Evolutionary conservation across 2,113 vertebrate genomes (phyloP).

Genomic region (Malurus cyaneus): DNA sequence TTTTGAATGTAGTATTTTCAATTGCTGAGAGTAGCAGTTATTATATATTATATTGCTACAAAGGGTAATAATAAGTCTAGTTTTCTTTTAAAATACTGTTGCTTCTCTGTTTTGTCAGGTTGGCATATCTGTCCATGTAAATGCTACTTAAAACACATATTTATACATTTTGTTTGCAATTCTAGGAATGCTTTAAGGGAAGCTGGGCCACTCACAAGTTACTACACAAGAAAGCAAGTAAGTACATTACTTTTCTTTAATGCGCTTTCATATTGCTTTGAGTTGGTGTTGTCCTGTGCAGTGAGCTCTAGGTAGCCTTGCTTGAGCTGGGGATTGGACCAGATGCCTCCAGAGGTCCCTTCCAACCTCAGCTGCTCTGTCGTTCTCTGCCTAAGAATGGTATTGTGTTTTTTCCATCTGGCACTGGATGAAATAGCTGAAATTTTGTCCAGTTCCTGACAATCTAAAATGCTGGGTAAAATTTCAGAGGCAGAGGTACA

Average conservation of each 20-base stretch:
- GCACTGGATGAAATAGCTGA: not conserved
- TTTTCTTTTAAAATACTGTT: not conserved
- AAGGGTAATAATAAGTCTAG: not conserved
- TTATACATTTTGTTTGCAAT: conserved; percentile 39
- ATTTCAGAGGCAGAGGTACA: not conserved
- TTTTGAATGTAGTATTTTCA: not conserved
- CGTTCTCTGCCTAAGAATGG: not conserved
- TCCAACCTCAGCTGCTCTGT: not conserved
- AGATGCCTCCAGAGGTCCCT: not conserved
- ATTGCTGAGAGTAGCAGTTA: not conserved
- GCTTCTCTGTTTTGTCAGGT: not conserved
- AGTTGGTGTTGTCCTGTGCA: not conserved
- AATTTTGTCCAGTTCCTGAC: not conserved
- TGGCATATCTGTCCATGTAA: not conserved
- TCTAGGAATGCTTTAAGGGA: conserved; percentile 98
- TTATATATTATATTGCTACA: not conserved
- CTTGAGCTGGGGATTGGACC: not conserved
- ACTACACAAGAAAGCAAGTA: conserved; percentile 99
- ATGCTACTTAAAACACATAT: not conserved
- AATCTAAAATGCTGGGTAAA: not conserved
- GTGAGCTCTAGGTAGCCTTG: not conserved
- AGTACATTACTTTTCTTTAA: conserved; percentile 36
- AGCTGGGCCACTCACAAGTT: conserved; percentile 97
- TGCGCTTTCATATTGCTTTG: not conserved
- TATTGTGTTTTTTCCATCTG: not conserved